These are phyloP conservation scores for Avahi laniger DNA, from an alignment of 2,797 vertebrate genomes.

Conservation along the genomic window DNA sequence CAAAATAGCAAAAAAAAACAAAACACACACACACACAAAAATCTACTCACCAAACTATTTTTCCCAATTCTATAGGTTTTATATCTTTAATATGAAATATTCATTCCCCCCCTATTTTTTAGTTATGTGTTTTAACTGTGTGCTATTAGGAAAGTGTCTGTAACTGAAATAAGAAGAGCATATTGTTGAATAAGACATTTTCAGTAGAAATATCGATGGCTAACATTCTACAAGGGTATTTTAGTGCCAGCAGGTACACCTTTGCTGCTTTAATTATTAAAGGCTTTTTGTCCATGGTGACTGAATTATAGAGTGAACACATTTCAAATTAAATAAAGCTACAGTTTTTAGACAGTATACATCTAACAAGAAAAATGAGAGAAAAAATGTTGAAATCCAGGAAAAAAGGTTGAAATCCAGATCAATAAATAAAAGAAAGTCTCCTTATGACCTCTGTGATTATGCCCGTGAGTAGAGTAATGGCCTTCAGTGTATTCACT, in stretches of 20 bases:
- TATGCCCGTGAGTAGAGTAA: background rate
- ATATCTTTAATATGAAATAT: background rate
- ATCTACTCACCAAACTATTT: background rate
- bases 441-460: background rate
- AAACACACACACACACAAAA: background rate
- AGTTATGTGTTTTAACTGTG: constrained; percentile 7
- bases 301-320: constrained; percentile 32
- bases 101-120: background rate
- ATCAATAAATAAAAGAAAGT: background rate
- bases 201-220: constrained; percentile 40
- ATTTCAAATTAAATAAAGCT: constrained; percentile 54
- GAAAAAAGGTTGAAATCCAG: background rate
- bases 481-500: background rate
- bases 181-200: constrained; percentile 50
- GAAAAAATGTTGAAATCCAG: constrained; percentile 1
- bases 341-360: constrained; percentile 34
- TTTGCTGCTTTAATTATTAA: constrained; percentile 53
- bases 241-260: background rate
- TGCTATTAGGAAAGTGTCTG: background rate
- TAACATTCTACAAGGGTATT: background rate
- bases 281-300: background rate
- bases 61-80: background rate
- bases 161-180: background rate
- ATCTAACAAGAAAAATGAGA: constrained; percentile 44
- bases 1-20: background rate